Base-by-base conservation (phyloP, 2,797 vertebrate species). In the Rhinella marina region DNA sequence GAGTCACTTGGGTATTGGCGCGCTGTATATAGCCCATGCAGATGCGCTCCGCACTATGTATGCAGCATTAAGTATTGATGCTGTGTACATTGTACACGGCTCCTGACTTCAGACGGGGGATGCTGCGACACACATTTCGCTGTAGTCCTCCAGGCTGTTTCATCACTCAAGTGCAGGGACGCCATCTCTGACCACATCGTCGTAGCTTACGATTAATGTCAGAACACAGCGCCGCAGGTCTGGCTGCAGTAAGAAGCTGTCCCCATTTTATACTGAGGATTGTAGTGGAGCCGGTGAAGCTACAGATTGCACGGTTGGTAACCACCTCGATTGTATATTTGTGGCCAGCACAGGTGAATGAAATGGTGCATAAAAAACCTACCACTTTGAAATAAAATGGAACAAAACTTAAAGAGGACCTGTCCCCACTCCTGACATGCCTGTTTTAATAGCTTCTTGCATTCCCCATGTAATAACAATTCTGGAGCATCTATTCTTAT, bases 31-130 rank as follows among this genome's bases (percentile, higher is more conserved):
- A 25, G 48, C 50, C 5, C 54, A 52, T 52, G 75, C 50, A 25
- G 21, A 50, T 12, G 50, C 19, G 12, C 41, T 50, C 73, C 6
- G 19, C 23, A 25, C 75, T 54, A 54, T 77, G 50, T 77, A 77
- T 54, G 16, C 75, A 77, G 48, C 75, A 77, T 77, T 54, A 54
- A 77, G 54, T 77, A 54, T 77, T 52, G 23, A 77, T 77, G 75
- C n/a, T 77, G 8, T 77, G 50, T 77, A 25, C 50, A 77, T 50
- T 77, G 73, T 52, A 25, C 50, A 16, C 8, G 23, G 75, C 75
- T 77, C 75, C n/a, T 5, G 73, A 14, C 48, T 76, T 48, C 73
- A n/a, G 75, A 54, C 75, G 25, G 73, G 75, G 50, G 48, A 54
- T 54, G 75, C 75, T 9, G 75, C 17, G 75, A 52, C 48, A 54